phyloP scores from a whole-genome alignment of 1,140 invertebrate genomes.

The Drosophila kohkoa region DNA sequence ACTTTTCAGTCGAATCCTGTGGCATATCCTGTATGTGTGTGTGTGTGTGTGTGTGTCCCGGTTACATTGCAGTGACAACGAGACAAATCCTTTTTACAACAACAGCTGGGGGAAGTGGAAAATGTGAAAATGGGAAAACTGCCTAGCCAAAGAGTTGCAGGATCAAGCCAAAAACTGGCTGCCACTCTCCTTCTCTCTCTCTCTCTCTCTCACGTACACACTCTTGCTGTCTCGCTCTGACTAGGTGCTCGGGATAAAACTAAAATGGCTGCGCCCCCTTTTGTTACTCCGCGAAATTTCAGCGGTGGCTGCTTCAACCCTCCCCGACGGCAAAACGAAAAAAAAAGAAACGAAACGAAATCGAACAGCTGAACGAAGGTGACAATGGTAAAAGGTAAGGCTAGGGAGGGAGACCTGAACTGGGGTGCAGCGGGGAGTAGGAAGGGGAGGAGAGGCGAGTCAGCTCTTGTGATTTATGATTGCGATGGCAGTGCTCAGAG shows the following conservation, averaged over 20 bases:
- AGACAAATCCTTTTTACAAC: conserved; percentile 62
- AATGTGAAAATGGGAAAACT: conserved; percentile 51
- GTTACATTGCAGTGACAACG: conserved; percentile 58
- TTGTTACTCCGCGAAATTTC: conserved; percentile 8
- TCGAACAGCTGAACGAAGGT: conserved; percentile 70
- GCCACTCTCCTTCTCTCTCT: conserved; percentile 6
- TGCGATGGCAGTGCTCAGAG: conserved; percentile 66
- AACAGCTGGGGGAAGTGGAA: conserved; percentile 49
- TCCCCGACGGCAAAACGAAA: conserved; percentile 31
- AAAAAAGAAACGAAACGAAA: conserved; percentile 4
- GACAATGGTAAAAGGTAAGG: conserved; percentile 48
- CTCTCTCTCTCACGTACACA: conserved; percentile 1
- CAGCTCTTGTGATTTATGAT: conserved; percentile 67
- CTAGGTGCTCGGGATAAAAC: no score
- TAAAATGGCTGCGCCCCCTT: conserved; percentile 36
- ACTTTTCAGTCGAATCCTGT: conserved; percentile 33
- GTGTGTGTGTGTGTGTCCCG: background rate
- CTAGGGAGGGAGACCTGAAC: background rate
- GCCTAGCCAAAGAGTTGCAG: conserved; percentile 57
- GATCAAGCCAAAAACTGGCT: no score
- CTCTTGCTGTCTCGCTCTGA: background rate
- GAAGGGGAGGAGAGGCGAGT: conserved; percentile 1
- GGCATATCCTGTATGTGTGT: conserved; percentile 13
- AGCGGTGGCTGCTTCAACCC: conserved; percentile 46
- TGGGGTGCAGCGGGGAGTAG: background rate